Evolutionary conservation across 2,888 invertebrate genomes (phyloP).

Genomic region (Pardosa pseudoannulata): DNA sequence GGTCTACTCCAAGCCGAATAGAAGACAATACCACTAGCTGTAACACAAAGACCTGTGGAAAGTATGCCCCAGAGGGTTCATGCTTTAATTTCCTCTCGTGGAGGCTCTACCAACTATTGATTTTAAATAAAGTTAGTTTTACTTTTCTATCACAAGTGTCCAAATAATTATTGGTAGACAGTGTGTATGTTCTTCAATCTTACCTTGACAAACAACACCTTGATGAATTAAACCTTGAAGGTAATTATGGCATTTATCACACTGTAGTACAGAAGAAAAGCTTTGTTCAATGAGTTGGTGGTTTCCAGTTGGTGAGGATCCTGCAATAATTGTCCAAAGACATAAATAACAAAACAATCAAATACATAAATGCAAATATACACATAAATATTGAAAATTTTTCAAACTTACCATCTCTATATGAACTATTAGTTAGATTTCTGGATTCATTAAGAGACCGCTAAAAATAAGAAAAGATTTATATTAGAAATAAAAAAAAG

Average conservation of each 20-base stretch:
- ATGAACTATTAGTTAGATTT: slow-evolving; percentile 27
- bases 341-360: background rate
- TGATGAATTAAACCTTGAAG: slow-evolving; percentile 84
- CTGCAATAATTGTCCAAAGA: background rate
- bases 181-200: no score
- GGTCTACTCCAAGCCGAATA: no score
- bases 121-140: no score
- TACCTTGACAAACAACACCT: slow-evolving; percentile 84
- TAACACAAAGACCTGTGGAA: no score
- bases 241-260: slow-evolving; percentile 85
- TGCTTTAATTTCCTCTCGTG: no score
- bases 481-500: no score
- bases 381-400: background rate
- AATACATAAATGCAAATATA: background rate
- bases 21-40: no score
- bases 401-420: slow-evolving; percentile 48
- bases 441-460: slow-evolving; percentile 57
- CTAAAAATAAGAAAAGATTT: slow-evolving; percentile 31
- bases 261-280: slow-evolving; percentile 83
- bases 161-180: no score
- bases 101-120: no score
- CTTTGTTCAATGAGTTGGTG: slow-evolving; percentile 82
- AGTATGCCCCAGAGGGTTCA: no score
- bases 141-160: no score
- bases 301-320: slow-evolving; percentile 73